Conservation (phyloP, 2,113 vertebrate species). For the Dascyllus trimaculatus region DNA sequence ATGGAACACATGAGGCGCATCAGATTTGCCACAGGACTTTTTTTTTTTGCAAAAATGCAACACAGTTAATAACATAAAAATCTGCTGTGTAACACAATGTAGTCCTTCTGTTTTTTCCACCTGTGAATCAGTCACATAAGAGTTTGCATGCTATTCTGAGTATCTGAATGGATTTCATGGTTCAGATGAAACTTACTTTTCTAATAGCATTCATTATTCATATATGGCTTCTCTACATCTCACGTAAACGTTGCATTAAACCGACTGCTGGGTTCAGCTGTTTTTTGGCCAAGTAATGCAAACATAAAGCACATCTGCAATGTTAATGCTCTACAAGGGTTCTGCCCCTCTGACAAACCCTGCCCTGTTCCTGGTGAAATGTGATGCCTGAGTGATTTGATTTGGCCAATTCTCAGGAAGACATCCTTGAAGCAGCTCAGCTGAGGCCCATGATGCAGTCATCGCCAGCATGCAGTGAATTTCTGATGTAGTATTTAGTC, state of each 20-base stretch:
- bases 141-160: too few species aligned
- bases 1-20: too few species aligned
- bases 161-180: neutral
- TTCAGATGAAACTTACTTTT: constrained; percentile 1
- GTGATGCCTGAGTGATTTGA: constrained; percentile 68
- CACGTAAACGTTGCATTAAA: constrained; percentile 7
- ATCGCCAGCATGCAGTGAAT: constrained; percentile 25
- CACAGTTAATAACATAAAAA: too few species aligned
- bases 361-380: constrained; percentile 67
- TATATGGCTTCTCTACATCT: neutral
- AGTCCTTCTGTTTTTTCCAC: too few species aligned
- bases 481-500: neutral
- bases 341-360: constrained; percentile 51
- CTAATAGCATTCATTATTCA: neutral
- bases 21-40: too few species aligned
- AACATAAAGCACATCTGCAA: constrained; percentile 29
- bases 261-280: constrained; percentile 10
- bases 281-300: constrained; percentile 36
- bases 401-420: constrained; percentile 63
- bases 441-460: constrained; percentile 45
- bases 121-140: too few species aligned
- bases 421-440: constrained; percentile 59
- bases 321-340: constrained; percentile 41
- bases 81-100: too few species aligned
- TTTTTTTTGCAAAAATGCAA: too few species aligned